These are phyloP conservation scores for Myotis myotis DNA, from an alignment of 2,797 vertebrate genomes.

Conservation along the genomic window DNA sequence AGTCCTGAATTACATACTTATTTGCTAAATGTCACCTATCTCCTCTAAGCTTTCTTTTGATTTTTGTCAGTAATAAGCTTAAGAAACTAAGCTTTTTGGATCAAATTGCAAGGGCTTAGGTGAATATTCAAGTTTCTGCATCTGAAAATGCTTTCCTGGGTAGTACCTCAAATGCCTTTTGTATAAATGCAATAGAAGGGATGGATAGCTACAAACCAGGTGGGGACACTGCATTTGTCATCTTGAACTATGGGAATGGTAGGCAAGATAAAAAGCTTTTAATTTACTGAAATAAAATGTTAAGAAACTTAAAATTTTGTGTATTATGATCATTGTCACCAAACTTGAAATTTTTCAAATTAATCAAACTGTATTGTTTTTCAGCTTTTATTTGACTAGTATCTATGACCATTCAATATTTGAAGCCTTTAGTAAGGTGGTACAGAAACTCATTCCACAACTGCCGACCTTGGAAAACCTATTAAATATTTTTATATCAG, in stretches of 20 bases:
- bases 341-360: slow-evolving; percentile 47
- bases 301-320: slow-evolving; percentile 25
- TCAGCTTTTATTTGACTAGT: slow-evolving; percentile 99
- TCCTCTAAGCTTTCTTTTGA: not conserved
- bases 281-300: slow-evolving; percentile 38
- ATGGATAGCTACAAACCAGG: not conserved
- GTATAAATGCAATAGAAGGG: not conserved
- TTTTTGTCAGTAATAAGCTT: slow-evolving; percentile 42
- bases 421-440: slow-evolving; percentile 99
- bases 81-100: slow-evolving; percentile 23
- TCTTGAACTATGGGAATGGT: not conserved
- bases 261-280: not conserved
- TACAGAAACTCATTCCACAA: slow-evolving; percentile 99
- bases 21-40: not conserved
- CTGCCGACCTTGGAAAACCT: slow-evolving; percentile 99
- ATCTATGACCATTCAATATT: slow-evolving; percentile 99
- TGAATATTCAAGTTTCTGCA: not conserved
- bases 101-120: not conserved
- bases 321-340: not conserved
- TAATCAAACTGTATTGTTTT: slow-evolving; percentile 68
- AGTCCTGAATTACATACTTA: slow-evolving; percentile 40
- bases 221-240: not conserved
- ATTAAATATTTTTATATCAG: slow-evolving; percentile 99
- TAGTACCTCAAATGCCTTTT: not conserved
- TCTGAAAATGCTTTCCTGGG: not conserved